phyloP scores from a whole-genome alignment of 2,113 vertebrate species.

The Psilopogon haemacephalus region DNA sequence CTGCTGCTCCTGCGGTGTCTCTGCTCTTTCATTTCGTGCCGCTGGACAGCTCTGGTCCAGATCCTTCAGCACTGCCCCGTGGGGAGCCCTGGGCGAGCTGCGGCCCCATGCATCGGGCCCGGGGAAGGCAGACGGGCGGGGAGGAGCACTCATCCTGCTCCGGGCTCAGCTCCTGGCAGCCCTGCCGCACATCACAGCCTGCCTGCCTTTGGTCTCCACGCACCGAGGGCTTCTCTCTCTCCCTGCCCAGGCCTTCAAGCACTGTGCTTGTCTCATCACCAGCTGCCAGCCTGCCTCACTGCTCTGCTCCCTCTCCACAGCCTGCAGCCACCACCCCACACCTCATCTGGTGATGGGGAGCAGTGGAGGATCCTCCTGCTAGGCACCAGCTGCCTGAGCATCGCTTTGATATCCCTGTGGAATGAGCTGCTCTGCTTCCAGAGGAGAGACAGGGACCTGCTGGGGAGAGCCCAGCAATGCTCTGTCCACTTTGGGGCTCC shows the following conservation, averaged over 20 bases:
- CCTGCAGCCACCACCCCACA: neutral
- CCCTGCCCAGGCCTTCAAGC: neutral
- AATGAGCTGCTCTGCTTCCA: neutral
- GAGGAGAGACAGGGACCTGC: too few species aligned
- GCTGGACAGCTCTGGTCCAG: neutral
- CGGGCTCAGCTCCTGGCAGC: neutral
- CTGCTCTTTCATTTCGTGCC: neutral
- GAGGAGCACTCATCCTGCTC: neutral
- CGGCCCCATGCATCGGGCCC: neutral
- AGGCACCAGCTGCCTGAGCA: neutral
- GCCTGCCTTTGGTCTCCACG: slow-evolving; percentile 2
- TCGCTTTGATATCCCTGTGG: neutral
- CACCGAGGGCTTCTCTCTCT: slow-evolving; percentile 21
- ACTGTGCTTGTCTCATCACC: neutral
- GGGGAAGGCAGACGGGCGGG: neutral
- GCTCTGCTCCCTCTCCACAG: neutral
- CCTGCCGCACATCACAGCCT: neutral
- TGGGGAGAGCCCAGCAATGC: too few species aligned
- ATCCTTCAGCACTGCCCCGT: neutral
- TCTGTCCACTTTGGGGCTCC: too few species aligned
- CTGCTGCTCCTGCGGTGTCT: neutral
- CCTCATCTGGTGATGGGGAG: neutral
- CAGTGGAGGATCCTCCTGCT: neutral
- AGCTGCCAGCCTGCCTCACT: neutral
- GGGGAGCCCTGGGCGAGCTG: neutral